A percentile compares a stretch with the other conserved stretches of the same genome.
Conservation (phyloP, 1,140 invertebrate genomes). For the Drosophila sucinea region DNA sequence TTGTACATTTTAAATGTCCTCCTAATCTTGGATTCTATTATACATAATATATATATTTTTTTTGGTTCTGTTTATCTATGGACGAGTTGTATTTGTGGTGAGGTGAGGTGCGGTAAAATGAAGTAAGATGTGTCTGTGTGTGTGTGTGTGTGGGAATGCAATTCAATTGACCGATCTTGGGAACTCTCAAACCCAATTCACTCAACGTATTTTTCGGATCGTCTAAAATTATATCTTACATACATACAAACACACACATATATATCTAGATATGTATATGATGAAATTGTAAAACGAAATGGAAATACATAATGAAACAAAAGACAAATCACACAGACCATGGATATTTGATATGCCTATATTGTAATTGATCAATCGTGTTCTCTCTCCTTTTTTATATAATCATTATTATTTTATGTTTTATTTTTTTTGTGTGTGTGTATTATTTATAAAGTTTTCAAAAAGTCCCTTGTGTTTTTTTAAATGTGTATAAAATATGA, state of each 20-base stretch:
- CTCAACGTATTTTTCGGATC: not conserved
- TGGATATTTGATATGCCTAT: not conserved
- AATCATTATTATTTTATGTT: not conserved
- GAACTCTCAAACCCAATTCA: not conserved
- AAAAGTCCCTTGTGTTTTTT: not conserved
- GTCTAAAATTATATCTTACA: not conserved
- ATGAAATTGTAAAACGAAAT: slow-evolving; percentile 4
- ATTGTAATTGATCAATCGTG: slow-evolving; percentile 3
- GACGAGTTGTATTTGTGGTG: no score
- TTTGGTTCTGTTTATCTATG: no score
- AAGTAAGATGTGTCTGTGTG: not conserved
- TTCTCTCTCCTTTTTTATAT: not conserved
- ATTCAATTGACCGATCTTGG: not conserved
- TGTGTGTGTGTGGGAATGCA: no score
- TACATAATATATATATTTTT: no score
- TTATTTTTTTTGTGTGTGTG: not conserved
- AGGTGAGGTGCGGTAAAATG: no score
- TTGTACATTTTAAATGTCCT: slow-evolving; percentile 2
- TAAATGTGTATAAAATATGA: slow-evolving; percentile 3
- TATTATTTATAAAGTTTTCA: no score
- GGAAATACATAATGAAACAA: slow-evolving; percentile 6
- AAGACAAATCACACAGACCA: not conserved
- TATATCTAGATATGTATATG: not conserved
- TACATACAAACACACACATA: not conserved
- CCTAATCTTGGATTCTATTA: not conserved